phyloP scores from a whole-genome alignment of 2,797 vertebrate genomes.

The Pteronotus mesoamericanus region DNA sequence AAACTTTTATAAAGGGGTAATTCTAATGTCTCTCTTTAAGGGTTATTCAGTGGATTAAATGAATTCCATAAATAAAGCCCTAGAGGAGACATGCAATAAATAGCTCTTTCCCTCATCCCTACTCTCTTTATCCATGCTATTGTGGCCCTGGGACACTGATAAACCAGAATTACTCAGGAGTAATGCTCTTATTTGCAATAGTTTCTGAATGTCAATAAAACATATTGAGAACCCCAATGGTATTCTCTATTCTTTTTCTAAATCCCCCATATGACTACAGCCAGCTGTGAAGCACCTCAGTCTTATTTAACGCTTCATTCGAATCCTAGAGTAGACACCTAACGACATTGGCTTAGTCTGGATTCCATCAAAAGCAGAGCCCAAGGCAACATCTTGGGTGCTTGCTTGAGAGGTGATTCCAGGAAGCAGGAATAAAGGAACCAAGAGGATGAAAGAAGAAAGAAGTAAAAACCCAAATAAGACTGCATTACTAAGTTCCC shows the following conservation, averaged over 20 bases:
- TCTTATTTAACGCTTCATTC: background rate
- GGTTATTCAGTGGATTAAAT: background rate
- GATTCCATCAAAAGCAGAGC: background rate
- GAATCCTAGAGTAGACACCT: background rate
- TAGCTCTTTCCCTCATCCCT: background rate
- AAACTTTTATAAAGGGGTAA: background rate
- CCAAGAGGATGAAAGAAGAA: background rate
- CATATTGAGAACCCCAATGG: background rate
- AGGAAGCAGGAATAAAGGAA: background rate
- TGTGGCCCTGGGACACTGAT: background rate
- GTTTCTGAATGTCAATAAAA: background rate
- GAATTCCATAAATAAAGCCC: background rate
- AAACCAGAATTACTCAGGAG: background rate
- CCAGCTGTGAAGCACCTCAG: background rate
- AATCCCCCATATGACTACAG: background rate
- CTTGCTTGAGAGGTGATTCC: background rate
- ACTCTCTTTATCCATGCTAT: background rate
- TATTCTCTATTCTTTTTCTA: background rate
- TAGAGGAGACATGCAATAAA: background rate
- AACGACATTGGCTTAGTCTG: background rate
- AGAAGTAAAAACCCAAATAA: background rate
- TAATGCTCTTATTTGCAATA: background rate
- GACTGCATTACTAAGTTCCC: background rate
- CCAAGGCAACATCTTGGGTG: background rate
- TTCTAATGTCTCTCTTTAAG: background rate